These are phyloP conservation scores for Poeciliopsis retropinna DNA, from an alignment of 2,113 vertebrate genomes.

Conservation along the genomic window DNA sequence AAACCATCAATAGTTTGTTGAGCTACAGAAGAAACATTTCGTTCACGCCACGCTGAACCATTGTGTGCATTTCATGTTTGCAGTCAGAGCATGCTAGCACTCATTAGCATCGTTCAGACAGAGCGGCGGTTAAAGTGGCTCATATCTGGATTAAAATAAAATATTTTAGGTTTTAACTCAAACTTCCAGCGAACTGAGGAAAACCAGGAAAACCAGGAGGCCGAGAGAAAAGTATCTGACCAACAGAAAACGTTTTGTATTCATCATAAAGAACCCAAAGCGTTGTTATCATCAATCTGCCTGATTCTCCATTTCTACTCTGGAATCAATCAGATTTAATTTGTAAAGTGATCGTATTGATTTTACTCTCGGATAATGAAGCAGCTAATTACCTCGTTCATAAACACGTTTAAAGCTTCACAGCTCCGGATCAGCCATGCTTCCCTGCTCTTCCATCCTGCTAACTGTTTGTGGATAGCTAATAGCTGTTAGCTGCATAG, in stretches of 20 bases:
- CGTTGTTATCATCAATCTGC: not conserved
- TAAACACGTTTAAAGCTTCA: constrained; percentile 8
- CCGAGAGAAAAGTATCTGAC: not conserved
- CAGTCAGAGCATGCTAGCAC: constrained; percentile 52
- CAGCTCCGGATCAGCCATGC: constrained; percentile 64
- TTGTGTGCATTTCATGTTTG: constrained; percentile 49
- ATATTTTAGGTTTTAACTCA: not conserved
- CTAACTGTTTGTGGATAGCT: too few species aligned
- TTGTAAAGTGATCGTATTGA: not conserved
- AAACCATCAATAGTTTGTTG: not conserved
- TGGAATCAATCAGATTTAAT: not conserved
- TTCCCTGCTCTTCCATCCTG: constrained; percentile 42
- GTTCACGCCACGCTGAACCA: constrained; percentile 43
- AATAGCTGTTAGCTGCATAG: too few species aligned
- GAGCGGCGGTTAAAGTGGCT: constrained; percentile 50
- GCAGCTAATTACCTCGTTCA: too few species aligned
- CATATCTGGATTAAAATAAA: not conserved
- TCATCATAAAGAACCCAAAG: not conserved
- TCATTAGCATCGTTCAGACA: constrained; percentile 17
- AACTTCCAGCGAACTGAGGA: too few species aligned
- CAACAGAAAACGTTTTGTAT: not conserved
- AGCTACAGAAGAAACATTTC: too few species aligned
- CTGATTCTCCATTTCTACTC: not conserved
- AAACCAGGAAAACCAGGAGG: not conserved
- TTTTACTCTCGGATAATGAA: too few species aligned